Base-by-base conservation (phyloP, 2,797 vertebrate genomes). In the Phataginus tricuspis region DNA sequence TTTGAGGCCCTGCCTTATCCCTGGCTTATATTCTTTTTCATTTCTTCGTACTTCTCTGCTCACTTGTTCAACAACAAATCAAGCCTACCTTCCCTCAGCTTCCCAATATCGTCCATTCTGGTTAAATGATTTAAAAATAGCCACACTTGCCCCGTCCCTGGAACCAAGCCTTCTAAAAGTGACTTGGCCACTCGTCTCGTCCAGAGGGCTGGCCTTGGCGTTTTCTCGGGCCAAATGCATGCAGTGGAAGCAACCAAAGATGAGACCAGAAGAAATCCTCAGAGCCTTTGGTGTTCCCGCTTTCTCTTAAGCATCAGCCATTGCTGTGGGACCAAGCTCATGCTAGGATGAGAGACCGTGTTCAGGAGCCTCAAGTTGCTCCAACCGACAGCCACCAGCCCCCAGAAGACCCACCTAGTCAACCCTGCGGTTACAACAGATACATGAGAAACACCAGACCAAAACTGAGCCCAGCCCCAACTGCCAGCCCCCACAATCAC, bases 1-100 rank as follows among this genome's bases (percentile, higher is more conserved):
- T 78, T 94, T 64, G 71, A 93, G 75, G 86, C 51, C 78, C 90
- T 77, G 86, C 89, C 91, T 84, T 85, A 69, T 94, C 69, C 37
- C n/a, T 91, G n/a, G 74, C 74, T 75, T 92, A 11, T 10, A 53
- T 80, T 16, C 53, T 63, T 80, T 37, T 66, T 83, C 15, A 86
- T 86, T 64, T 90, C 83, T 94, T 91, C 37, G 55, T 78, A 31
- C 27, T 94, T 84, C 68, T 85, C 45, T 72, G 49, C 23, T 89
- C 31, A 69, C 37, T 83, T 19, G 1, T 82, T 93, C 75, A 68
- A 66, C 61, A 87, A 69, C 63, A 83, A 82, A 93, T 79, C 29
- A 63, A 86, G 31, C 39, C 31, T 23, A 5, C 89, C 42, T 72
- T 86, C 42, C 49, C 21, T 80, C 66, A 37, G n/a, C 63, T 80